Evolutionary conservation across 2,797 vertebrate species (phyloP), one percentile per base, ranked within the genome.

Genomic region (Trachurus trachurus): DNA sequence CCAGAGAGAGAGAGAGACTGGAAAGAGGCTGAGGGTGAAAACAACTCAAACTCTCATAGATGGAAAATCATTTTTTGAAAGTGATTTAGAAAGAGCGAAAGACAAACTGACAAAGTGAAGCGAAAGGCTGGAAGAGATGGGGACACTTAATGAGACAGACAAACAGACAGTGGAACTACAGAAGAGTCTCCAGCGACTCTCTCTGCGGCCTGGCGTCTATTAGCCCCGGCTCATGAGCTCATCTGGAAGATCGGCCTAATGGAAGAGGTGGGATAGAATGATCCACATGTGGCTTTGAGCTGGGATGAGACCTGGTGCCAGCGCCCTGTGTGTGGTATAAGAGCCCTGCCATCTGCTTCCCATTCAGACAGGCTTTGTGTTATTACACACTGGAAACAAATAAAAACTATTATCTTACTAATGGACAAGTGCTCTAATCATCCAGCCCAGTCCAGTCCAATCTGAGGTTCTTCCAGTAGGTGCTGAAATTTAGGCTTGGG

Each of bases 241-340:
- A 92, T 93, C 86, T 88, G 82, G 86, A 81, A 82, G 85, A 87
- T 78, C 64, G 66, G 84, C 82, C 82, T 88, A 85, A 85, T 90
- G 84, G 84, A 87, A 78, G 87, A 91, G 84, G 85, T 85, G 78
- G 79, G 58, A 81, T 78, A 79, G 75, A 87, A 80, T 37, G 86
- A 86, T 90, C 92, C 93, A 95, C 92, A 94, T 94, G 91, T 93
- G 92, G 81, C 82, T 88, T 85, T 90, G 90, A 92, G 88, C 82
- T 60, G 85, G 89, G 86, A 86, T 82, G 78, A 88, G 88, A 83
- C 76, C 73, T 64, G 5, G 80, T 93, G 92, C 92, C 93, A 93
- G 92, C 84, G 17, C 89, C 86, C 88, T 87, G 93, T 94, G 93
- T 95, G 94, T 93, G 94, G 94, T 93, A 92, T 58, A 19, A 77